Evolutionary conservation across 2,113 vertebrate genomes (phyloP).

Genomic region (Chaenogobius annularis): DNA sequence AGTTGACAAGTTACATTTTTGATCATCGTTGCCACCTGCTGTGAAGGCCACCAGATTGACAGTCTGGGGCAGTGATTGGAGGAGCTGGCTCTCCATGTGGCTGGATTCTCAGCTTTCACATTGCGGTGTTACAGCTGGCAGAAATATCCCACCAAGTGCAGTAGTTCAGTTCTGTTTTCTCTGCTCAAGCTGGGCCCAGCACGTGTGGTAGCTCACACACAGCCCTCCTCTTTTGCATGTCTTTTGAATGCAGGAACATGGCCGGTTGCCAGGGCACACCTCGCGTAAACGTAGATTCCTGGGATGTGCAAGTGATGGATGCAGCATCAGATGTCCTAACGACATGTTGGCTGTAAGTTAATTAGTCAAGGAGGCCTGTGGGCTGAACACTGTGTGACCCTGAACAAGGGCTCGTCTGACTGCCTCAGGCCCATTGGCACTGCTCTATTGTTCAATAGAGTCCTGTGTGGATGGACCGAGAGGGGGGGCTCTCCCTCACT

Average conservation of each 20-base stretch:
- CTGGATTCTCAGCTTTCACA: conserved; percentile 42
- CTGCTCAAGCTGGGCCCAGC: conserved; percentile 47
- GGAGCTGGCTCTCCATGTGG: conserved; percentile 14
- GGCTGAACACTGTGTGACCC: conserved; percentile 73
- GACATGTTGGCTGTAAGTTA: conserved; percentile 69
- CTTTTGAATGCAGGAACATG: conserved; percentile 33
- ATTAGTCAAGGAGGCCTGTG: conserved; percentile 74
- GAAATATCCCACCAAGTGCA: conserved; percentile 51
- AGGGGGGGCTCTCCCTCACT: conserved; percentile 71
- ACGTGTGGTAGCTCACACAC: conserved; percentile 33
- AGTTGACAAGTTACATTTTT: conserved; percentile 7
- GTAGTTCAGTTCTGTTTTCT: conserved; percentile 53
- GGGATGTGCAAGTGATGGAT: conserved; percentile 51
- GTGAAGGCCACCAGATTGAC: conserved; percentile 33
- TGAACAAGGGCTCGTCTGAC: conserved; percentile 74
- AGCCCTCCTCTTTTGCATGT: conserved; percentile 20
- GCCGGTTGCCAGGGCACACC: conserved; percentile 52
- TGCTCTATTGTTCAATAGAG: conserved; percentile 77
- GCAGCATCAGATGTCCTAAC: conserved; percentile 68
- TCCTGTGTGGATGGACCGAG: conserved; percentile 64
- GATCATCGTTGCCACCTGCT: conserved; percentile 59
- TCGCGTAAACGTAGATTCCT: conserved; percentile 51
- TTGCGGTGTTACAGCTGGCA: conserved; percentile 34
- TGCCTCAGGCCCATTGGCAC: conserved; percentile 69
- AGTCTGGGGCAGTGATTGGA: conserved; percentile 10